Conservation (phyloP, 1,140 invertebrate species). For the Oedothorax gibbosus region DNA sequence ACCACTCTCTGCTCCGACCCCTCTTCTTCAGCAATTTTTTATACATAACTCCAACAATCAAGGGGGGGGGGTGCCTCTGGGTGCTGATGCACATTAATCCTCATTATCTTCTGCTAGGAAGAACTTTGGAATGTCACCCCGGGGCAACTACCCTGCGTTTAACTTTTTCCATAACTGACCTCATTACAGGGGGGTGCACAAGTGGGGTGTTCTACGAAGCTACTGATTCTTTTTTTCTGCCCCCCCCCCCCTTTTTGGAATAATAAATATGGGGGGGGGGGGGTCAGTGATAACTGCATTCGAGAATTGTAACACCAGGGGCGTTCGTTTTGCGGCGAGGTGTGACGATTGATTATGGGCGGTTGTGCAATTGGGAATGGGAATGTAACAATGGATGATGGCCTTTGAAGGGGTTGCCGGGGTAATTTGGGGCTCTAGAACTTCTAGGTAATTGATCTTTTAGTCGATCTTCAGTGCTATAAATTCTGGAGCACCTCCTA, state of each 20-base stretch:
- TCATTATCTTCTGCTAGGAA: slow-evolving; percentile 44
- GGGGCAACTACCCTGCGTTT: slow-evolving; percentile 29
- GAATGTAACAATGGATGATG: too few relatives aligned
- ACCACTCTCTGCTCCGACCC: neutral
- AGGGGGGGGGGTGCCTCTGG: slow-evolving; percentile 25
- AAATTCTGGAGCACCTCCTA: too few relatives aligned
- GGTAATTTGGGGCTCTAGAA: too few relatives aligned
- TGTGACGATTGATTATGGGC: slow-evolving; percentile 46
- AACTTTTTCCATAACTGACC: slow-evolving; percentile 46
- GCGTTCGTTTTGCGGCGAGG: slow-evolving; percentile 29
- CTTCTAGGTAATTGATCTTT: too few relatives aligned
- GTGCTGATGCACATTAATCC: slow-evolving; percentile 59
- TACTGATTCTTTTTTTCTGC: slow-evolving; percentile 19
- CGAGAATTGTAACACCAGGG: slow-evolving; percentile 52
- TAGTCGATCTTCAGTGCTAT: too few relatives aligned
- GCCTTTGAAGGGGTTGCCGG: too few relatives aligned
- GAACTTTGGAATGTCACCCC: slow-evolving; percentile 37
- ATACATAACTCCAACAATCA: neutral
- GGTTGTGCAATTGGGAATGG: too few relatives aligned
- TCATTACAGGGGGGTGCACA: slow-evolving; percentile 31
- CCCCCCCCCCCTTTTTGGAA: slow-evolving; percentile 7
- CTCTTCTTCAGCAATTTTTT: neutral
- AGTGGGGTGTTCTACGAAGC: slow-evolving; percentile 13
- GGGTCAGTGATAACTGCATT: slow-evolving; percentile 24
- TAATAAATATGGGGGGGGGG: slow-evolving; percentile 34